A percentile compares a stretch with the other conserved stretches of the same genome.
Evolutionary conservation across 2,113 vertebrate species (phyloP).

Genomic region (Gymnobelideus leadbeateri): DNA sequence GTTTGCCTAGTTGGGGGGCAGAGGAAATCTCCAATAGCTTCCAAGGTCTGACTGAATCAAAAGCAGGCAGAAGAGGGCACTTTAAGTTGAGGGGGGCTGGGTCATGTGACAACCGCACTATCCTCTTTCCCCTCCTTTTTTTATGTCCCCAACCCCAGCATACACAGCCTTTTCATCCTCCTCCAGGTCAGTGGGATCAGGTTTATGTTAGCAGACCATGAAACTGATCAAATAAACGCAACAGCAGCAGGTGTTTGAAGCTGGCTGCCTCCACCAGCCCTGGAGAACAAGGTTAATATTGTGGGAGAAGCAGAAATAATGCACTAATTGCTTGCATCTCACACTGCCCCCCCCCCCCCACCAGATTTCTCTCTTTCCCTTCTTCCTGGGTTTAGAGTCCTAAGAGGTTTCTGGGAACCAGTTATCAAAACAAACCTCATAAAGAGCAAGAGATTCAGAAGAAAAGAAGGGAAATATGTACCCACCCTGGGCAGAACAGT

Average conservation of each 20-base stretch:
- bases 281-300: constrained; percentile 80
- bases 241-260: constrained; percentile 83
- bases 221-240: constrained; percentile 84
- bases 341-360: not conserved
- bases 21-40: constrained; percentile 80
- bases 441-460: constrained; percentile 78
- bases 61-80: constrained; percentile 77
- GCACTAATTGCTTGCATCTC: constrained; percentile 75
- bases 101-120: constrained; percentile 65
- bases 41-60: constrained; percentile 71
- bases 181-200: constrained; percentile 82
- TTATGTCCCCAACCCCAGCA: constrained; percentile 53
- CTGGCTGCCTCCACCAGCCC: constrained; percentile 75
- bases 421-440: constrained; percentile 81
- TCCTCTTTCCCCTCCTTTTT: constrained; percentile 69
- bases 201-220: constrained; percentile 80
- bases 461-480: not conserved
- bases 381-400: constrained; percentile 75
- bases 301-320: constrained; percentile 76
- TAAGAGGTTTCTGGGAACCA: constrained; percentile 82
- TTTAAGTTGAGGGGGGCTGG: constrained; percentile 55
- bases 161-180: constrained; percentile 81
- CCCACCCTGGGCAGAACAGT: constrained; percentile 60
- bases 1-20: constrained; percentile 80
- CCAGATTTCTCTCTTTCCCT: constrained; percentile 1